Conservation (phyloP, 2,797 vertebrate species). For the Chiloscyllium punctatum region DNA sequence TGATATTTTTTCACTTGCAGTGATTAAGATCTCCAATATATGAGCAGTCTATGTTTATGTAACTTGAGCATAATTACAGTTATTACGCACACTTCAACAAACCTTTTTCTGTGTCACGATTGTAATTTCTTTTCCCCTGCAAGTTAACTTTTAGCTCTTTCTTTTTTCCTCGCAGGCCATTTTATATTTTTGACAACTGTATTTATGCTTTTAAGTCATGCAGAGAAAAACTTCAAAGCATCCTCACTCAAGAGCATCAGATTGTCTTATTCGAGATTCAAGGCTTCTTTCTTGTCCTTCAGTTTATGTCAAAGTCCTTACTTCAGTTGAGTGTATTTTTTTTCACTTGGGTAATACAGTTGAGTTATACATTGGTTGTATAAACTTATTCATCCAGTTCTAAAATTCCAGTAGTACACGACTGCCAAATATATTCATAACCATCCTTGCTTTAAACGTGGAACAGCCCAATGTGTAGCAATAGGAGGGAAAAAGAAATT, state of each 20-base stretch:
- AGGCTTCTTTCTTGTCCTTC: not conserved
- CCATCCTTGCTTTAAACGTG: not conserved
- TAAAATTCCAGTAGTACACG: not conserved
- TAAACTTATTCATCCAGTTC: not conserved
- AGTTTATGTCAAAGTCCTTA: not conserved
- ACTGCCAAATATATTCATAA: not conserved
- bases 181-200: not conserved
- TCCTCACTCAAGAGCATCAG: not conserved
- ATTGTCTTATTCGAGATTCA: not conserved
- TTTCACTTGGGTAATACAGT: not conserved
- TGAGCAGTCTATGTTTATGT: constrained; percentile 30
- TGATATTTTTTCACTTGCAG: constrained; percentile 27
- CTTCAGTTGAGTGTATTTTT: too few relatives aligned
- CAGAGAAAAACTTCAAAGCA: not conserved
- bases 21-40: constrained; percentile 28
- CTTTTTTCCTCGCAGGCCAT: not conserved
- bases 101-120: constrained; percentile 4
- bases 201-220: not conserved
- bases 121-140: not conserved
- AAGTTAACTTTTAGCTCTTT: not conserved
- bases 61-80: constrained; percentile 31
- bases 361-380: too few relatives aligned
- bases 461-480: not conserved
- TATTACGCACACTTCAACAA: constrained; percentile 15
- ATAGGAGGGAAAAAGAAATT: not conserved